Base-by-base conservation (phyloP, 2,888 invertebrate genomes). In the Tetranychus truncatus region DNA sequence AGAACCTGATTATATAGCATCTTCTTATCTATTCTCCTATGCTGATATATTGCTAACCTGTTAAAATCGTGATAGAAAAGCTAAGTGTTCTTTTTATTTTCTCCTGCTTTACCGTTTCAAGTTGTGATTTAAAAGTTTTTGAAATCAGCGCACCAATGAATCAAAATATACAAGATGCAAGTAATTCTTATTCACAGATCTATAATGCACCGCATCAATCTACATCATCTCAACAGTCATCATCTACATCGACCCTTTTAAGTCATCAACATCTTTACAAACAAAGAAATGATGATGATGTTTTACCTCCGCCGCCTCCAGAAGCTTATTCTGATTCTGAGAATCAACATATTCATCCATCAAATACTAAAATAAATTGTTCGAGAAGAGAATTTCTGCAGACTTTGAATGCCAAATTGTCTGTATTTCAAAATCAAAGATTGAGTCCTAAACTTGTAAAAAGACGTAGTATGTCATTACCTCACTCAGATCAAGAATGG, bases 361-460 rank as follows among this genome's bases (percentile, higher is more conserved):
- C 71, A 45, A 73, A 77, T 20, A 77, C 76, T 74, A 74, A 73
- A 46, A 76, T 77, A 18, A 74, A 72, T 5, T 74, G 74, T 67
- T 73, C 76, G 15, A 71, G 74, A 55, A 45, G 74, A 46, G 76
- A 77, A 55, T 77, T 77, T 44, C 71, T 77, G 71, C 76, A 77
- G 65, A 77, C 77, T 15, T 76, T 80, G 1, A 91, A 91, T 80
- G 90, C 90, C 18, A 91, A 90, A 80, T 83, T 92, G 80, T 86
- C 88, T 73, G 78, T 79, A 71, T 78, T 78, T 24, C 78, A 79
- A 20, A 77, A 77, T 71, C 75, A 75, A 55, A 74, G 73, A 11
- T 72, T 69, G n/a, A 76, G 72, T 66, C 72, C 73, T n/a, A 72
- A 72, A 45, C 24, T 76, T 11, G 45, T 75, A 6, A 77, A 77